phyloP scores from a whole-genome alignment of 2,888 invertebrate species.

The Andrena chrysosceles region DNA sequence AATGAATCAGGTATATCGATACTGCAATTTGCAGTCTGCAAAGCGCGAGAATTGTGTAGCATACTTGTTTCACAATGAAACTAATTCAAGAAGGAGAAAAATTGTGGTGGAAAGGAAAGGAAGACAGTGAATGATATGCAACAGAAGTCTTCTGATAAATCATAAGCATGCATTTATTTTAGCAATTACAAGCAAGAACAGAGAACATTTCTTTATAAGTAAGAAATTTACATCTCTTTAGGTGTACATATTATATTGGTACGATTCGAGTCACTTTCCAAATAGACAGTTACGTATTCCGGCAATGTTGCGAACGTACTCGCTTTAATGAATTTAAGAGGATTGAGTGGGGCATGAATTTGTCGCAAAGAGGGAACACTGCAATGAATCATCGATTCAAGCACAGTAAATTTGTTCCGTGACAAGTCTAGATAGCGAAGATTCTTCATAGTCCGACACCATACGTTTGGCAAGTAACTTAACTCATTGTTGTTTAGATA shows the following conservation, averaged over 20 bases:
- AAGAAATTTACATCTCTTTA: too few relatives aligned
- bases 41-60: background rate
- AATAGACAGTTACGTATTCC: conserved; percentile 19
- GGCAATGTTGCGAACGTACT: background rate
- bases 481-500: conserved; percentile 70
- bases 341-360: conserved; percentile 18
- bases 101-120: too few relatives aligned
- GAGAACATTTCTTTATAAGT: too few relatives aligned
- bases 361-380: background rate
- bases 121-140: too few relatives aligned
- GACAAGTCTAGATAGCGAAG: conserved; percentile 72
- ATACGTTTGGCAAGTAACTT: conserved; percentile 61
- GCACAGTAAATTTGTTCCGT: conserved; percentile 47
- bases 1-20: background rate
- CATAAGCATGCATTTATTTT: background rate
- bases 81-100: too few relatives aligned
- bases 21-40: too few relatives aligned
- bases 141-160: too few relatives aligned
- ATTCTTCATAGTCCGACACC: conserved; percentile 61
- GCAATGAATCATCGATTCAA: background rate
- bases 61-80: too few relatives aligned
- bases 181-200: background rate
- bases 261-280: background rate
- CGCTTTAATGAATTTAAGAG: background rate
- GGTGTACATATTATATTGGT: background rate